Percentiles rank a stretch among this genome's conserved stretches.
Conservation (phyloP, 1,140 invertebrate species). For the Dendroctonus valens region DNA sequence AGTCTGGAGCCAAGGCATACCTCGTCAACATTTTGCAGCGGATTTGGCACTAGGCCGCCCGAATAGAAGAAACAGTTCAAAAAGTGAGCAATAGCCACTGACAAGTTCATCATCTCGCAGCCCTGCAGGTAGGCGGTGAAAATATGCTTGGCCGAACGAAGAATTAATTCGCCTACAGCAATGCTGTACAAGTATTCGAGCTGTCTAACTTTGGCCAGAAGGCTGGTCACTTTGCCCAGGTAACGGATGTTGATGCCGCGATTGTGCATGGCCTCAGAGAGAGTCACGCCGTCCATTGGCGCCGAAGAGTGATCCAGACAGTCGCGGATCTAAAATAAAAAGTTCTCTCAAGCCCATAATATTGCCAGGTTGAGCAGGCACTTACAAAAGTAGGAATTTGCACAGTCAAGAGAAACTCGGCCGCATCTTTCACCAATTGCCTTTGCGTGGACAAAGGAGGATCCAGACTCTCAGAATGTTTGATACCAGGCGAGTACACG, state of each 20-base stretch:
- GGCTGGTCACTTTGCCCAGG: constrained; percentile 81
- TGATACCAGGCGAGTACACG: constrained; percentile 92
- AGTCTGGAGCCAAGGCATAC: constrained; percentile 47
- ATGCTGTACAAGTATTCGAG: constrained; percentile 87
- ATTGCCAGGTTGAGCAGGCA: constrained; percentile 35
- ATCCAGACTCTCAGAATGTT: constrained; percentile 71
- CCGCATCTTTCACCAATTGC: constrained; percentile 89
- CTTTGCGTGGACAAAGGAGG: constrained; percentile 75
- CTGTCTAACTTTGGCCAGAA: constrained; percentile 74
- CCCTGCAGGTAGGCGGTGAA: constrained; percentile 90
- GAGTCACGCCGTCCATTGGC: constrained; percentile 91
- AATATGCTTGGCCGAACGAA: constrained; percentile 88
- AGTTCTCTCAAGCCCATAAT: too few species aligned
- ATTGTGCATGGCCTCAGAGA: constrained; percentile 90
- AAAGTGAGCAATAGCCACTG: constrained; percentile 89
- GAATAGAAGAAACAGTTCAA: constrained; percentile 90
- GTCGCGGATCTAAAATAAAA: constrained; percentile 75
- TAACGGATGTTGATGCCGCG: constrained; percentile 97
- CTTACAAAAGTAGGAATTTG: constrained; percentile 94
- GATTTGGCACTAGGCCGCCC: constrained; percentile 61
- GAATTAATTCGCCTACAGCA: constrained; percentile 81
- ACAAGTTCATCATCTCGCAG: constrained; percentile 85
- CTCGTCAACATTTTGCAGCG: constrained; percentile 66
- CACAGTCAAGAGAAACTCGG: constrained; percentile 88
- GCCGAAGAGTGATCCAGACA: constrained; percentile 88